Evolutionary conservation across 1,140 invertebrate species (phyloP).

Genomic region (Sitobion miscanthi): DNA sequence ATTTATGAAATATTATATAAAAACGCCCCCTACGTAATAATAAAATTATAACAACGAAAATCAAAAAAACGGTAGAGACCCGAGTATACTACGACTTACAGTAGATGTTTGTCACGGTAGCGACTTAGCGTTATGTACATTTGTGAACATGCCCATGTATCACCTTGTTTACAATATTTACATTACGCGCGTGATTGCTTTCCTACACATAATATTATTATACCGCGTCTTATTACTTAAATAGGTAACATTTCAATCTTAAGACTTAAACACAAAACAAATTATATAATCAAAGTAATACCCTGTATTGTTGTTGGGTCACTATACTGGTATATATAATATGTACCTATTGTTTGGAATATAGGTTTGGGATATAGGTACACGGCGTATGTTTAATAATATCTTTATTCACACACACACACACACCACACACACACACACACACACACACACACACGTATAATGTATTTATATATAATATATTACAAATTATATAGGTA

Average conservation of each 20-base stretch:
- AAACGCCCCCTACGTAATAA: too few relatives aligned
- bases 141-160: not conserved
- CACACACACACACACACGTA: not conserved
- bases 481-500: too few relatives aligned
- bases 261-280: not conserved
- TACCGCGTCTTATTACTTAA: not conserved
- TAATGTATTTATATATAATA: not conserved
- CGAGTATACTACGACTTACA: not conserved
- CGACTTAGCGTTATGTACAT: not conserved
- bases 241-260: not conserved
- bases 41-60: not conserved
- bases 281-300: conserved; percentile 11
- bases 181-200: not conserved
- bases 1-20: too few relatives aligned
- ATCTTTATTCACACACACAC: not conserved
- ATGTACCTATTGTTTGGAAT: not conserved
- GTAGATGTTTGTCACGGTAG: not conserved
- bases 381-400: not conserved
- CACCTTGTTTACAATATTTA: not conserved
- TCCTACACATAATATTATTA: not conserved
- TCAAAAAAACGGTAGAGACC: not conserved
- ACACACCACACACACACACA: not conserved
- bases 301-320: not conserved
- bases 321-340: not conserved
- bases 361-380: not conserved